A percentile compares a stretch with the other conserved stretches of the same genome.
Conservation (phyloP, 2,113 vertebrate genomes). For the Corythornis vintsioides region DNA sequence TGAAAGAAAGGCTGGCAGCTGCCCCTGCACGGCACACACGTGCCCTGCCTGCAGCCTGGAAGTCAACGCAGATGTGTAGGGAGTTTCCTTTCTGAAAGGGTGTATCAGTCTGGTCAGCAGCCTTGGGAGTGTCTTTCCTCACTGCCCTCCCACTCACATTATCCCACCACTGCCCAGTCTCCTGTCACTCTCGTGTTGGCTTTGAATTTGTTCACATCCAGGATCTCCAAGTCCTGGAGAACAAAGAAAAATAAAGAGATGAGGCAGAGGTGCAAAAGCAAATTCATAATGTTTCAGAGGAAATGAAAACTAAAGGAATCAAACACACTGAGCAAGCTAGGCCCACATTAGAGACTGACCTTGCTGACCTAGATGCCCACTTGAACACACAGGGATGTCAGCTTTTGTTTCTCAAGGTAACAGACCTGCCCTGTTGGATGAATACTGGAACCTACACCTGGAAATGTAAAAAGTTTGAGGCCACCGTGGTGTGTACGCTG, state of each 20-base stretch:
- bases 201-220: neutral
- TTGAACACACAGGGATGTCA: neutral
- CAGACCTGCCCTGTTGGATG: neutral
- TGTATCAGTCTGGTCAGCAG: neutral
- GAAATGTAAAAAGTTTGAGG: neutral
- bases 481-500: neutral
- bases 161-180: neutral
- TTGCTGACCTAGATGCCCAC: neutral
- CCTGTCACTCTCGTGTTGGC: neutral
- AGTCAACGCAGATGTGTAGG: neutral
- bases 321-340: neutral
- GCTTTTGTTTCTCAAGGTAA: neutral
- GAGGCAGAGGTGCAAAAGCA: neutral
- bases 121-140: neutral
- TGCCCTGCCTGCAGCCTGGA: neutral
- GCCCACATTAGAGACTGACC: neutral
- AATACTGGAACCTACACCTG: neutral
- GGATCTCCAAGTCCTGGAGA: neutral
- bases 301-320: constrained; percentile 3
- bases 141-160: neutral
- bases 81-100: neutral
- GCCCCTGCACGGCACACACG: neutral
- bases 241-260: neutral
- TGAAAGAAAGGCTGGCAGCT: neutral
- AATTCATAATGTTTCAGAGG: neutral